Base-by-base conservation (phyloP, 2,888 invertebrate genomes). In the Deilephila elpenor region DNA sequence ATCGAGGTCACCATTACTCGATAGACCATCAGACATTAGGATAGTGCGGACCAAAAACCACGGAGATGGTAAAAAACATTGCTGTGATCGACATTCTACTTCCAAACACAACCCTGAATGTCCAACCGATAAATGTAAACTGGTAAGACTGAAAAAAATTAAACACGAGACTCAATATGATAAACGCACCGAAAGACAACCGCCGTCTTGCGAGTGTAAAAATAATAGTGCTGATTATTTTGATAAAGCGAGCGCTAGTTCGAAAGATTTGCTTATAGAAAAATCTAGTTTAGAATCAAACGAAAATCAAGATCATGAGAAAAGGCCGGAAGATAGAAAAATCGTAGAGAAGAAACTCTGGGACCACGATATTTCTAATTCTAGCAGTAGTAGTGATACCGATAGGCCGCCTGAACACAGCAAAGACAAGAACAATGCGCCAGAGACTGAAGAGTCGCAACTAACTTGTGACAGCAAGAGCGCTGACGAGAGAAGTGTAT, bases 251-350 rank as follows among this genome's bases (percentile, higher is more conserved):
- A 96, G 96, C 85, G 96, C 96, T 37, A 96, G 96, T 83, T 97
- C 97, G 19, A 97, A 97, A 90, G 97, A 97, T 88, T 95, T 96
- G 80, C 91, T 96, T 19, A 92, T 97, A 90, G 96, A 95, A 81
- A 95, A 95, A 88, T 93, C 94, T 77, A 92, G 95, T 79, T 90
- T 93, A 82, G 94, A 93, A 84, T 95, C 95, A 8, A 95, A 93
- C 81, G 95, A 95, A 71, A 94, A 84, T 84, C 88, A 81, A 72
- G 95, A 86, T 70, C 83, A 82, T n/a, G 89, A 84, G 77, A 94
- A 87, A 83, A 89, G 77, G 79, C 81, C 74, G 17, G 88, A 87
- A 20, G 84, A 79, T 70, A 78, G 76, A 74, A 79, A 89, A 82
- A 80, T 83, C 14, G 76, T 85, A 59, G 91, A 91, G 74, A 92